Conservation (phyloP, 2,888 invertebrate genomes). For the Drosophila borborema region DNA sequence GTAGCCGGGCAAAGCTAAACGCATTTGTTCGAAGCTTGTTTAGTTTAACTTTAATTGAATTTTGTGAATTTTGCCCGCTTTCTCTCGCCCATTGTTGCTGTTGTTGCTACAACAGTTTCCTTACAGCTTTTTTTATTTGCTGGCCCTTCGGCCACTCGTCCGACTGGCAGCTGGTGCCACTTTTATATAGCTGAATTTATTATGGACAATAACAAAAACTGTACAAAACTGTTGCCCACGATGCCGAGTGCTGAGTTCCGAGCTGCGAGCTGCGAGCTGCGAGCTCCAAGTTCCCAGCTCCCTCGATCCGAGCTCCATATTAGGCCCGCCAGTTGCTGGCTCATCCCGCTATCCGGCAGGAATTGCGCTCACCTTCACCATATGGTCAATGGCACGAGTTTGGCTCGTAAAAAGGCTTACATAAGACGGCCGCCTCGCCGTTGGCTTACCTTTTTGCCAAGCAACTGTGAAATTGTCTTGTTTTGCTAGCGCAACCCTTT, state of each 20-base stretch:
- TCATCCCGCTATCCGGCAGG: conserved; percentile 59
- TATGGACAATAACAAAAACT: conserved; percentile 74
- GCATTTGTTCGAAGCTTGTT: conserved; percentile 81
- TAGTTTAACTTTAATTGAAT: conserved; percentile 82
- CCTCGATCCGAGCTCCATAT: background rate
- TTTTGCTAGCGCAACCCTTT: conserved; percentile 70
- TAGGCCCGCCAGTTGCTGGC: conserved; percentile 44
- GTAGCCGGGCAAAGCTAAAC: conserved; percentile 66
- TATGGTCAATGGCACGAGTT: conserved; percentile 76
- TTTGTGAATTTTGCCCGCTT: conserved; percentile 73
- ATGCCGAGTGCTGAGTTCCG: conserved; percentile 1
- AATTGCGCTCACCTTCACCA: conserved; percentile 73
- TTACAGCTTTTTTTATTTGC: conserved; percentile 63
- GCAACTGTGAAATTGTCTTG: conserved; percentile 79
- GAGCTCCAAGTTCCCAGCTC: background rate
- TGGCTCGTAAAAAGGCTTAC: conserved; percentile 76
- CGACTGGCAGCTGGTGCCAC: conserved; percentile 74
- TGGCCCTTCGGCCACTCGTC: conserved; percentile 59
- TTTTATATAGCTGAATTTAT: conserved; percentile 79
- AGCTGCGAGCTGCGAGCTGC: background rate
- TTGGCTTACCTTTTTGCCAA: conserved; percentile 72
- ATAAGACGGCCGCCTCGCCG: conserved; percentile 46
- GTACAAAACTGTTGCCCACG: conserved; percentile 53
- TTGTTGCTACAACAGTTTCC: conserved; percentile 53
- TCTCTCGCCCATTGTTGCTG: conserved; percentile 35